Evolutionary conservation across 2,888 invertebrate species (phyloP), one percentile per base, ranked within the genome.

Genomic region (Halictus quadricinctus): DNA sequence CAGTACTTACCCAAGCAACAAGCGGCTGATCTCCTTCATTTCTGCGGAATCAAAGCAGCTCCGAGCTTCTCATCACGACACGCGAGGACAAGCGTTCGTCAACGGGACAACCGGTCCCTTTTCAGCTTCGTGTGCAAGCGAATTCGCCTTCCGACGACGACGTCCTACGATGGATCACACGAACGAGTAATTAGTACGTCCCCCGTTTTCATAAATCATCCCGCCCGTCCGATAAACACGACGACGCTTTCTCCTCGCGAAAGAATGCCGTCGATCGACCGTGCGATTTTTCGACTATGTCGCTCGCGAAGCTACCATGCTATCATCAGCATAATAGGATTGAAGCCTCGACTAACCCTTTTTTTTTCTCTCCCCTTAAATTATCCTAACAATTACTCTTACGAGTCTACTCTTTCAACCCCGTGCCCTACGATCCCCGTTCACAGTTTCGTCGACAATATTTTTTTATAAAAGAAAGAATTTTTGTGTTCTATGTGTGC

Each of bases 1-100:
- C 58, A n/a, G 46, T 58, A 89, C 91, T 91, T 83, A 91, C 91
- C 91, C 87, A 54, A 91, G 87, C 29, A 91, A 84, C 54, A 91
- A 82, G 79, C 85, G 78, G 75, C 90, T 80, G 75, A 91, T 87
- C 83, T 89, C 88, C 83, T 74, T 91, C 91, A 91, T 91, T 80
- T 70, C 81, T 72, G 69, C 79, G 73, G 73, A 48, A 83, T 88
- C 83, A 73, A 73, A 48, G 74, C 60, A 54, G 58, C 64, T 74
- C 50, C 79, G 25, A 58, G 76, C 82, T 70, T 80, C 73, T 80
- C 90, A 86, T 90, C 29, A 74, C 69, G 58, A 54, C 60, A 72
- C 21, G 46, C 50, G 75, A 87, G 64, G 80, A 79, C 58, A 81
- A 76, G n/a, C 54, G 76, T 76, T 78, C 41, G 60, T 74, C 81